phyloP scores from a whole-genome alignment of 2,113 vertebrate genomes.

The Callipepla squamata region DNA sequence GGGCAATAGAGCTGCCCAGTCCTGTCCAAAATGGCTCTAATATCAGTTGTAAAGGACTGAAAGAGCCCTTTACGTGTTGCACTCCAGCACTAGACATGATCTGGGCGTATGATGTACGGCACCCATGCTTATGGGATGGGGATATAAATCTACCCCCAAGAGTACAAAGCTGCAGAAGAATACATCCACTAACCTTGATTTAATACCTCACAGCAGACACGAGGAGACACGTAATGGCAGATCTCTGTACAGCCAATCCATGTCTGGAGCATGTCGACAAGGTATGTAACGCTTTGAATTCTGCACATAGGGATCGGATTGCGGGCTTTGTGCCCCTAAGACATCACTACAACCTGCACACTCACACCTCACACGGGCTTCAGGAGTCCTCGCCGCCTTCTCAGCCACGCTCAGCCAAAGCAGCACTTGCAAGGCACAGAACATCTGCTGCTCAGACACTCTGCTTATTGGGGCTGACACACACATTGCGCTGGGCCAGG shows the following conservation, averaged over 20 bases:
- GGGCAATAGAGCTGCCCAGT: background rate
- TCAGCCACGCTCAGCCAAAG: background rate
- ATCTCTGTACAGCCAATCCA: background rate
- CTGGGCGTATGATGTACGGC: background rate
- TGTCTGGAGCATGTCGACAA: fast-evolving
- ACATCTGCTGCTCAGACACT: background rate
- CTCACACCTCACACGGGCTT: background rate
- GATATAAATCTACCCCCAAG: background rate
- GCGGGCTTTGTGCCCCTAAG: background rate
- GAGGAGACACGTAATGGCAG: background rate
- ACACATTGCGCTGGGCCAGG: fast-evolving
- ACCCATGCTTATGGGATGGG: background rate
- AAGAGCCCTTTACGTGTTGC: background rate
- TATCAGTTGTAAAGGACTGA: background rate
- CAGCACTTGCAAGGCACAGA: background rate
- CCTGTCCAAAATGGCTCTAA: background rate
- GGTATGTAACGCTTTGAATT: background rate
- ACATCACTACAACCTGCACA: background rate
- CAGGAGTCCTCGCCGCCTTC: background rate
- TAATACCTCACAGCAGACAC: background rate
- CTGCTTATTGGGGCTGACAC: background rate
- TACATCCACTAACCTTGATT: background rate
- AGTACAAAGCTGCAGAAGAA: background rate
- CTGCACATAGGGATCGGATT: background rate
- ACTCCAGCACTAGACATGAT: background rate